Evolutionary conservation across 2,888 invertebrate genomes (phyloP), one percentile per base, ranked within the genome.

Genomic region (Volucella inflata): DNA sequence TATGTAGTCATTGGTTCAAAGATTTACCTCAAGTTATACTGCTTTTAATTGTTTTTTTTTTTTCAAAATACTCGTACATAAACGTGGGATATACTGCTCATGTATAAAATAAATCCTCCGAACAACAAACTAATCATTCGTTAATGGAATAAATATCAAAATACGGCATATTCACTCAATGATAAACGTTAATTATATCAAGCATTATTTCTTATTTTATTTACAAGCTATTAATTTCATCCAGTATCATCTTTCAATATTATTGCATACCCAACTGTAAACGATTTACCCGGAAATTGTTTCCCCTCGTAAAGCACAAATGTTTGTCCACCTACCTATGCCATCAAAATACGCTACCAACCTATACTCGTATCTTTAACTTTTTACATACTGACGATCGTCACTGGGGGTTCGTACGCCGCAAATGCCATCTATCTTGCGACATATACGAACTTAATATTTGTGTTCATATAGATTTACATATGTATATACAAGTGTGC

Each of bases 361-460:
- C 11, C 48, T 55, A 21, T 21, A 4, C 12, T 62, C 57, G 53
- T 81, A 70, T 75, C 62, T 64, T 62, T n/a, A 64, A 57, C 76
- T 81, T 76, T 57, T 76, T 81, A 68, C 65, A 81, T 50, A 65
- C 62, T 17, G 8, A 11, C 51, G 12, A 65, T 16, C 30, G 51
- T 16, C 10, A n/a, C 2, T 36, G 36, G 46, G 40, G 36, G 68
- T 48, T 21, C 55, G 79, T 75, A 84, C 79, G 75, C 84, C 71
- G n/a, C 79, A 84, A 79, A 75, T 84, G 84, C 71, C 79, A 80
- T 80, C 59, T 46, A 74, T 79, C 79, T 80, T 59, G 71, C 46
- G 16, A 40, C 75, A 48, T 42, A 71, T 17, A 21, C 2, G 21
- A 21, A 21, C 21, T 2, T 2, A 21, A 21, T 21, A 21, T 4